phyloP scores from a whole-genome alignment of 2,113 vertebrate species.

The Aphelocoma coerulescens region DNA sequence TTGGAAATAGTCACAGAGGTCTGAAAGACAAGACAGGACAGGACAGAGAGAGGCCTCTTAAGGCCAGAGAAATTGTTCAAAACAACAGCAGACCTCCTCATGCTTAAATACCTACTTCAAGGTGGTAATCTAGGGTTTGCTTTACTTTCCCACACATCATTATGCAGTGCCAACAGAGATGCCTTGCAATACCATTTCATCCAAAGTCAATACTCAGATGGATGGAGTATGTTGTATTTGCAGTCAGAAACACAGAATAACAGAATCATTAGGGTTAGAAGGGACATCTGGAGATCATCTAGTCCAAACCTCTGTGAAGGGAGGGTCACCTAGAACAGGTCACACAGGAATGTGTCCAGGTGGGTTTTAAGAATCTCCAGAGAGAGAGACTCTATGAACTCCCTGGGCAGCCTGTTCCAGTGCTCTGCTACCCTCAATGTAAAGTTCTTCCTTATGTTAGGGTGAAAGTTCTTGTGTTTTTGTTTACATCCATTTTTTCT shows the following conservation, averaged over 20 bases:
- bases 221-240: accelerated
- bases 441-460: not conserved
- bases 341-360: not conserved
- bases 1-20: not conserved
- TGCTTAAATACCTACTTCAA: not conserved
- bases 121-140: not conserved
- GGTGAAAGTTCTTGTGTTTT: not conserved
- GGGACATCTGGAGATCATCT: not conserved
- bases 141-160: not conserved
- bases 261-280: not conserved
- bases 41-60: not conserved
- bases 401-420: not conserved
- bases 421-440: not conserved
- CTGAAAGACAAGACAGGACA: not conserved
- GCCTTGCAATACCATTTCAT: accelerated
- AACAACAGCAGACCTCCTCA: not conserved
- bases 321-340: not conserved
- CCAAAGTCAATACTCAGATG: not conserved
- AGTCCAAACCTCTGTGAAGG: not conserved
- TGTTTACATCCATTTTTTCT: not conserved
- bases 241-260: not conserved
- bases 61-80: not conserved
- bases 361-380: not conserved
- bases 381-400: accelerated
- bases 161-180: not conserved